Evolutionary conservation across 2,888 invertebrate genomes (phyloP), one percentile per base, ranked within the genome.

Genomic region (Temnothorax ravouxi): DNA sequence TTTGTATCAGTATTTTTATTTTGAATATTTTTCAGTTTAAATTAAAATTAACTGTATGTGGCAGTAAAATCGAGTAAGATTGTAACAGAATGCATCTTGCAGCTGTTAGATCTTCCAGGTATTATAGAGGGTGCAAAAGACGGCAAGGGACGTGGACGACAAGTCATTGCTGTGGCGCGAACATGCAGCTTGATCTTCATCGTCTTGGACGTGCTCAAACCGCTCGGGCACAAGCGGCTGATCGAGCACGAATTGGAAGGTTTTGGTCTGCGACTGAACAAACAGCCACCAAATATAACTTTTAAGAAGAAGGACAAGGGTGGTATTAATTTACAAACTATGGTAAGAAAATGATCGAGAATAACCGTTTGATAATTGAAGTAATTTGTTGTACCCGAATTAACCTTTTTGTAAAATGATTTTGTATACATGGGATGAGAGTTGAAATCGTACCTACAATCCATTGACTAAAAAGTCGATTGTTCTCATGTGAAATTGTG

Each of bases 61-160:
- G 25, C 13, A 80, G 5, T 72, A 80, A 80, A 59, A 47, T 72
- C 47, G 18, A 80, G 21, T 76, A 50, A 76, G 21, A 75, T 64
- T 75, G 21, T 75, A 75, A 75, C 34, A 50, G 2, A 66, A n/a
- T 47, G 44, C 72, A 6, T 61, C 69, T 66, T 86, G 87, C 95
- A 99, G 98, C 95, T 99, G 83, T 96, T 99, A 13, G 99, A 99
- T 97, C 96, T 99, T 92, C 99, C 99, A 86, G 99, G 99, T 95
- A 99, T 99, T 95, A 99, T 99, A 91, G 99, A 99, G 95, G 99
- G 99, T 87, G 99, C 99, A 0, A 99, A 99, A 94, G 99, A 99
- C 94, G 99, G 99, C 87, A 99, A 99, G 95, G 99, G 99, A 96
- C 96, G 99, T 95, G 99, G 99, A 96, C 96, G 99, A 86, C 99